A percentile compares a stretch with the other conserved stretches of the same genome.
Evolutionary conservation across 2,888 invertebrate species (phyloP).

Genomic region (Tinea trinotella): DNA sequence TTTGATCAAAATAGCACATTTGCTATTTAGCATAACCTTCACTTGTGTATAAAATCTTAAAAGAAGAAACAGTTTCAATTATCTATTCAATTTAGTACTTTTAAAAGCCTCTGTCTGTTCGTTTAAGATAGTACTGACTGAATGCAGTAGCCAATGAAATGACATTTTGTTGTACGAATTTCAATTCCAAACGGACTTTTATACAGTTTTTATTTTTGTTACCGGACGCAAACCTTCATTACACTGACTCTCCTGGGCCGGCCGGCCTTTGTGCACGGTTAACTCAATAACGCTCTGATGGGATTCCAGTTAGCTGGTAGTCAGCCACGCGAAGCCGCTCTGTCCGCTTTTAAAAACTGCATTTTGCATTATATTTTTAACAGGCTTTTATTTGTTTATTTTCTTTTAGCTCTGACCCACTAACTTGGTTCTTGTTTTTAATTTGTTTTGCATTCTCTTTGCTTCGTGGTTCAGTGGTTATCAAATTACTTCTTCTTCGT

Average conservation of each 20-base stretch:
- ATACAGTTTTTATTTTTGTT: too few relatives aligned
- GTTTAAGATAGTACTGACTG: too few relatives aligned
- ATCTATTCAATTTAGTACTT: too few relatives aligned
- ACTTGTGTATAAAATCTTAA: too few relatives aligned
- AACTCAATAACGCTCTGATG: slow-evolving; percentile 64
- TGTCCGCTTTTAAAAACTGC: neutral
- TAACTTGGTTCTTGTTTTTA: neutral
- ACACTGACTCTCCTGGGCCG: neutral
- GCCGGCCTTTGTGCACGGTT: slow-evolving; percentile 46
- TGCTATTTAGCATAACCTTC: neutral
- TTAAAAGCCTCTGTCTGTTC: too few relatives aligned
- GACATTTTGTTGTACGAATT: neutral
- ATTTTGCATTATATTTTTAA: slow-evolving; percentile 11
- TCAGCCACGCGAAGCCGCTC: slow-evolving; percentile 52
- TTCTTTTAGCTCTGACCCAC: neutral
- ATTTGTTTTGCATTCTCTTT: neutral
- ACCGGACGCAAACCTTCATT: neutral
- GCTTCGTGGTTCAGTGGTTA: neutral
- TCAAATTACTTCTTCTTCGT: neutral
- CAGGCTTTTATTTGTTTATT: neutral
- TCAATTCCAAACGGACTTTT: neutral
- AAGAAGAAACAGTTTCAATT: too few relatives aligned
- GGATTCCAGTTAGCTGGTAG: slow-evolving; percentile 50
- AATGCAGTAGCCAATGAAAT: neutral
- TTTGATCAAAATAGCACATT: neutral